These are phyloP conservation scores for Chrysaora quinquecirrha DNA, from an alignment of 30 jellyfish, hydroid and myxozoan genomes.

Conservation along the genomic window DNA sequence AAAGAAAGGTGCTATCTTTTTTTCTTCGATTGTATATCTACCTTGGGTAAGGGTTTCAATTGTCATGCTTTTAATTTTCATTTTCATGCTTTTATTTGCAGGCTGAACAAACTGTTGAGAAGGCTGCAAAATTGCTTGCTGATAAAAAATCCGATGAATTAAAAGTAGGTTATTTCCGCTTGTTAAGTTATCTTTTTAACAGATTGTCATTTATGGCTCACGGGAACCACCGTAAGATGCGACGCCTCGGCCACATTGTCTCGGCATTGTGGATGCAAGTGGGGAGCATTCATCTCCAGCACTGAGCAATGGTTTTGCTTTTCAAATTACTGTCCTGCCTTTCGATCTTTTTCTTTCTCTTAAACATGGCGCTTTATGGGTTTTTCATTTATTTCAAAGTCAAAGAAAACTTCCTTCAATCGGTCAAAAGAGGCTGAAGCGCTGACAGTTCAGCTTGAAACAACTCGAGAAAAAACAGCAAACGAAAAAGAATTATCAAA, in stretches of 20 bases:
- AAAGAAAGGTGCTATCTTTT: too few relatives aligned
- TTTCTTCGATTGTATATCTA: too few relatives aligned
- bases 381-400: constrained; percentile 35
- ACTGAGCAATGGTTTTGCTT: too few relatives aligned
- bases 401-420: constrained; percentile 65
- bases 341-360: too few relatives aligned
- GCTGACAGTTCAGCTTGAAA: constrained; percentile 80
- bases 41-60: neutral
- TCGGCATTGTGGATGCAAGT: too few relatives aligned
- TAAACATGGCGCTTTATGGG: neutral
- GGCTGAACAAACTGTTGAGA: constrained; percentile 92
- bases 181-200: too few relatives aligned
- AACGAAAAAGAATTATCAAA: constrained; percentile 82
- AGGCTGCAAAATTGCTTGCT: constrained; percentile 65
- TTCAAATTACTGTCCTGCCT: too few relatives aligned
- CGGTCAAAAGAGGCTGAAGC: constrained; percentile 91
- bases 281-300: too few relatives aligned
- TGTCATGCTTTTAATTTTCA: neutral
- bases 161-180: constrained; percentile 34
- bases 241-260: too few relatives aligned
- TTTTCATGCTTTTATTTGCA: constrained; percentile 17
- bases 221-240: too few relatives aligned
- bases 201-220: too few relatives aligned
- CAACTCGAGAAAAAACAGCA: constrained; percentile 69
- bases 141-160: constrained; percentile 84